Evolutionary conservation across 2,888 invertebrate genomes (phyloP), one percentile per base, ranked within the genome.

Genomic region (Hipparchia semele): DNA sequence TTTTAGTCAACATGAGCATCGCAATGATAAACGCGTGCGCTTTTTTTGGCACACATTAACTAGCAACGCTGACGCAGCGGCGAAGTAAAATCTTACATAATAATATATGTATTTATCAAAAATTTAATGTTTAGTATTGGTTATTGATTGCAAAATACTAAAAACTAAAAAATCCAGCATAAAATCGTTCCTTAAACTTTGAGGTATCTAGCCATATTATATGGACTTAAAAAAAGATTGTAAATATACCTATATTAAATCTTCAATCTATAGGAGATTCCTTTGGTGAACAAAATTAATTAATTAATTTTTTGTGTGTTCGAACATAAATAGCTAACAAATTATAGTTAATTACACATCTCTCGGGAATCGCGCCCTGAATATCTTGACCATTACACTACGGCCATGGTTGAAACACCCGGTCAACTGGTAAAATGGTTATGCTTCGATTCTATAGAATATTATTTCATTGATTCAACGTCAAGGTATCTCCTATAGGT

Each of bases 171-270:
- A 51, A 62, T 53, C 67, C 74, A 74, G 68, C 70, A 46, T 64
- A 70, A 64, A 79, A 77, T 82, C 79, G 84, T 86, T 86, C 86
- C 87, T 87, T 84, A 80, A 82, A 78, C 77, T 45, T 45, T 45
- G 56, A 67, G 39, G 45, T 67, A 6, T 68, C 9, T n/a, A 68
- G 58, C 56, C 56, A 64, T 64, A 64, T 23, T 13, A 10, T 13
- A 54, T 46, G n/a, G 53, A 49, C 9, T 0, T 59, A 56, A 23
- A 60, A 60, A n/a, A 81, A 81, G 82, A 80, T 75, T 84, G 83
- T 84, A 83, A 82, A 89, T 85, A 87, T 83, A n/a, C n/a, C n/a
- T 76, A 71, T 75, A 75, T 76, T 73, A 77, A 76, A 71, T 58
- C 58, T 58, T 58, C 58, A 8, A 58, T 13, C 13, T 58, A 58